Conservation (phyloP, 2,888 invertebrate genomes). For the Timandra comae region DNA sequence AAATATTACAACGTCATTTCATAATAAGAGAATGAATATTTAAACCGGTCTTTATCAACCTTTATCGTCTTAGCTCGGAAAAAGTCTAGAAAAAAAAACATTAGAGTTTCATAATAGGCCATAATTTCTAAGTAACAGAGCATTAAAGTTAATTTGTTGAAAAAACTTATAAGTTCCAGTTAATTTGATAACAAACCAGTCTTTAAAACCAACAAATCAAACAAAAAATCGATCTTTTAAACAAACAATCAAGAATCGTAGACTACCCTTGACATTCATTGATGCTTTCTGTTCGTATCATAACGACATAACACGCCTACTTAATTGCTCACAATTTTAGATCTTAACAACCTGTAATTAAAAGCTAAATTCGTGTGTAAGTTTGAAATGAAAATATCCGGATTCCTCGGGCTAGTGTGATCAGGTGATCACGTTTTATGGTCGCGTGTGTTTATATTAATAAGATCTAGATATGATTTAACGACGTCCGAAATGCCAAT, state of each 20-base stretch:
- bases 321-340: slow-evolving; percentile 1
- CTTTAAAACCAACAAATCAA: too few relatives aligned
- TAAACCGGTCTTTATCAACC: too few relatives aligned
- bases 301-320: slow-evolving; percentile 20
- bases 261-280: slow-evolving; percentile 56
- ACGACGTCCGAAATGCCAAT: too few relatives aligned
- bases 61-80: too few relatives aligned
- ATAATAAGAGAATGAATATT: too few relatives aligned
- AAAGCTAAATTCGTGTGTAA: slow-evolving; percentile 5
- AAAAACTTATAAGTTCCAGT: too few relatives aligned
- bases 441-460: slow-evolving; percentile 17
- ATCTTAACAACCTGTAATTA: slow-evolving; percentile 5
- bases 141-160: too few relatives aligned
- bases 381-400: slow-evolving; percentile 25
- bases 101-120: too few relatives aligned
- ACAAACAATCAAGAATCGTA: slow-evolving; percentile 5
- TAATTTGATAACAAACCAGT: too few relatives aligned
- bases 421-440: slow-evolving; percentile 21
- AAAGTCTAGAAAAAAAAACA: too few relatives aligned
- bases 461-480: slow-evolving; percentile 16
- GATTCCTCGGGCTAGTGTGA: slow-evolving; percentile 26
- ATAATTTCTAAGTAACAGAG: too few relatives aligned
- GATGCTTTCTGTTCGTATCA: slow-evolving; percentile 16
- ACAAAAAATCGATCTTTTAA: slow-evolving; percentile 4
- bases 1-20: too few relatives aligned